Base-by-base conservation (phyloP, 64 coral and sea anemone genomes). In the Montipora cactus region DNA sequence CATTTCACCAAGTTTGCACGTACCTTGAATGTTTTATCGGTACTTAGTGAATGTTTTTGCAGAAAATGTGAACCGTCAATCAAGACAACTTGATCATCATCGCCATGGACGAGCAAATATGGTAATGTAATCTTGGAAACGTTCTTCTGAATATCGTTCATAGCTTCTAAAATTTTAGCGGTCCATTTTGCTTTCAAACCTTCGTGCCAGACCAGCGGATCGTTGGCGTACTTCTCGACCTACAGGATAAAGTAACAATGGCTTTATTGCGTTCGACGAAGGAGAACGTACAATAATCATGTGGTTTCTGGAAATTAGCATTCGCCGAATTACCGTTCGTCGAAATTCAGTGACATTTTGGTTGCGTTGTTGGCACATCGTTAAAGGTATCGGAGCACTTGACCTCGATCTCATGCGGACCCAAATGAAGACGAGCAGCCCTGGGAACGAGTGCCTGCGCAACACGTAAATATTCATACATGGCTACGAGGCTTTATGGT, bases 21-120 rank as follows among this genome's bases (percentile, higher is more conserved):
- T 89, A 99, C 98, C 98, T 99, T 96, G 5, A 92, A 85, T 69
- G 92, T 89, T 76, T 96, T 96, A 57, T 99, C 98, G 11, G 79
- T 68, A 68, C 95, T 99, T 74, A 22, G 19, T 3, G 98, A 87
- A 18, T 80, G 53, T 45, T 90, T 62, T 18, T 92, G 73, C 20
- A 99, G 68, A 58, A 91, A 78, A 2, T 73, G n/a, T 22, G 98
- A 96, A 6, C 95, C 92, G 13, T 89, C 95, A 15, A 87, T 25
- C 28, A 76, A 55, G 13, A 81, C 75, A 18, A 99, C 21, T 59
- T 70, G 82, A 76, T 99, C 98, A 15, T 78, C 89, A 15, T 89
- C 87, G 22, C 98, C 98, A 69, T 96, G 92, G 15, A 96, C 12
- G 3, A 99, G 82, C 10, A 99, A 70, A 77, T 94, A 99, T 7